A percentile compares a stretch with the other conserved stretches of the same genome.
Conservation (phyloP, 2,888 invertebrate species). For the Gisinianus flammeolus region DNA sequence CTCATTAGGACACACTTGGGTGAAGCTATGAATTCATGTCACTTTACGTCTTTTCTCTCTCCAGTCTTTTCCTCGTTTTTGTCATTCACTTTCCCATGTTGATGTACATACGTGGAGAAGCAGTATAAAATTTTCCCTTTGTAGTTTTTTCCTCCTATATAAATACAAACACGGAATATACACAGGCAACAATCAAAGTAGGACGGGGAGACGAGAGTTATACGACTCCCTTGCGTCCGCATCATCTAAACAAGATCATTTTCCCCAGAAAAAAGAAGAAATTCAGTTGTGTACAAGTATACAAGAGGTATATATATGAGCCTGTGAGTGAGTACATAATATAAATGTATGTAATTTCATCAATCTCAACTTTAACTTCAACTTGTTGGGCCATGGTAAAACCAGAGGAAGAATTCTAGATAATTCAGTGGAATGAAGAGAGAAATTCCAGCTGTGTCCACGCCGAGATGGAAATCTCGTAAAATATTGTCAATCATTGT, state of each 20-base stretch:
- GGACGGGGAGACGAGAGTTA: no score
- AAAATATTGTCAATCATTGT: constrained; percentile 37
- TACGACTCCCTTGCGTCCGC: background rate
- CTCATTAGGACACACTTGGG: background rate
- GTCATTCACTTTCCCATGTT: no score
- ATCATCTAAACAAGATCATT: constrained; percentile 8
- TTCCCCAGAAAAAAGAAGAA: background rate
- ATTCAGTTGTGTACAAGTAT: background rate
- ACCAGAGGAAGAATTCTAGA: background rate
- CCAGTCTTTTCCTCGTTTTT: no score
- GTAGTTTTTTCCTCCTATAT: no score
- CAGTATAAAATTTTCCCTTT: no score
- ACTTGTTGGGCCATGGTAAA: background rate
- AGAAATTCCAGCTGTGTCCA: constrained; percentile 17
- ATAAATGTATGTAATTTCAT: background rate
- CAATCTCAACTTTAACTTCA: background rate
- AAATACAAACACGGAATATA: no score
- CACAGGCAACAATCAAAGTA: no score
- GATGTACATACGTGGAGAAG: no score
- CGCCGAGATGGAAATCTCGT: constrained; percentile 4
- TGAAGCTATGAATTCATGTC: background rate
- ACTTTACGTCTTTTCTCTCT: background rate
- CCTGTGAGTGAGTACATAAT: no score
- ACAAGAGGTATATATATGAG: no score
- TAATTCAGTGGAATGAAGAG: background rate